Evolutionary conservation across 2,888 invertebrate genomes (phyloP).

Genomic region (Cephus spinipes): DNA sequence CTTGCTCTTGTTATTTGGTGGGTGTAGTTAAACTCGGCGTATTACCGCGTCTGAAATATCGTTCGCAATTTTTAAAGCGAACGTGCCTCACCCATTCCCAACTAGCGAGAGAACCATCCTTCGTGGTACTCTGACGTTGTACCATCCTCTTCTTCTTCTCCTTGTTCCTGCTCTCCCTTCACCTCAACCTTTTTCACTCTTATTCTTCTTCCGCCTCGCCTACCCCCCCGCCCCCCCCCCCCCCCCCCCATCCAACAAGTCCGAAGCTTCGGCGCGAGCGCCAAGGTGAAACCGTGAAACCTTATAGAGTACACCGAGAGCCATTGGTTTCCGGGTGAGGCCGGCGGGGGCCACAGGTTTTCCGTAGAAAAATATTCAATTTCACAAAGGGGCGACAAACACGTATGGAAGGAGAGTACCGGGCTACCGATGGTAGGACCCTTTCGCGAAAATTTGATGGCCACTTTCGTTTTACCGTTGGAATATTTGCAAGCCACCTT

Average conservation of each 20-base stretch:
- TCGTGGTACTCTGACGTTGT: background rate
- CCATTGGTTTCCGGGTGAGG: background rate
- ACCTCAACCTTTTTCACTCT: background rate
- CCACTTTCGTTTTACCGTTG: slow-evolving; percentile 16
- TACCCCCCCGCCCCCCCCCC: background rate
- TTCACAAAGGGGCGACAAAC: background rate
- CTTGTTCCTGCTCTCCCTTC: background rate
- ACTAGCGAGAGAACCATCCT: background rate
- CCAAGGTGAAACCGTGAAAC: background rate
- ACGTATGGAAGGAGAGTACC: background rate
- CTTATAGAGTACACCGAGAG: background rate
- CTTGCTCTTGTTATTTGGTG: slow-evolving; percentile 61
- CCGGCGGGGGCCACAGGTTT: background rate
- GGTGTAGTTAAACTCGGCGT: slow-evolving; percentile 56
- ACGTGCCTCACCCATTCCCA: slow-evolving; percentile 38
- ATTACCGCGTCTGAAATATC: slow-evolving; percentile 58
- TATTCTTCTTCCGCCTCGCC: background rate
- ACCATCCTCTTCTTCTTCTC: background rate
- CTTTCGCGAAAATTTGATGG: slow-evolving; percentile 10
- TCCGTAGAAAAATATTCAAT: background rate
- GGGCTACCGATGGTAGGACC: background rate
- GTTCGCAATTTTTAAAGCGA: slow-evolving; percentile 54
- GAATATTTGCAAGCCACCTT: slow-evolving; percentile 17
- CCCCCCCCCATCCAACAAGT: background rate
- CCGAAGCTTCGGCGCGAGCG: background rate